These are phyloP conservation scores for Scomber japonicus DNA, from an alignment of 2,113 vertebrate species.

Conservation along the genomic window DNA sequence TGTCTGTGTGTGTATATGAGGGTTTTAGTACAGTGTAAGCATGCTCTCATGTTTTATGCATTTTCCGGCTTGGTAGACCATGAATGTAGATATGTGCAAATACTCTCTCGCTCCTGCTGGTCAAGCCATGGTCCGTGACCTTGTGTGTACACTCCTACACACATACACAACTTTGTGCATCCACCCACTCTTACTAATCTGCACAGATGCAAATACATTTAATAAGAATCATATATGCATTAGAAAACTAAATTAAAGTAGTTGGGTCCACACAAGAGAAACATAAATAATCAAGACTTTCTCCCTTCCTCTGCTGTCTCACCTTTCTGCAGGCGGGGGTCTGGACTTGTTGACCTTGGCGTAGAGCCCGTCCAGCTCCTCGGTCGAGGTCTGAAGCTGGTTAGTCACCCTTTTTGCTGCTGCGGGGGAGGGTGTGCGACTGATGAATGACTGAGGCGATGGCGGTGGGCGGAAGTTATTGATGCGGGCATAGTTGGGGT, in stretches of 20 bases:
- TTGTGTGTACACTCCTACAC: constrained; percentile 19
- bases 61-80: constrained; percentile 26
- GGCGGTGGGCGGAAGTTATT: constrained; percentile 89
- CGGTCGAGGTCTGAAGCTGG: constrained; percentile 74
- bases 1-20: constrained; percentile 8
- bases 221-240: background rate
- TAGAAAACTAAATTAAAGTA: background rate
- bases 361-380: constrained; percentile 92
- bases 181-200: background rate
- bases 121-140: constrained; percentile 44
- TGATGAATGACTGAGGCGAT: constrained; percentile 76
- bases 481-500: constrained; percentile 95
- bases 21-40: constrained; percentile 17
- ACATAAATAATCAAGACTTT: background rate
- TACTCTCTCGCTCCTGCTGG: constrained; percentile 34
- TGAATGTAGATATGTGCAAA: constrained; percentile 63
- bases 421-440: constrained; percentile 81
- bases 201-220: constrained; percentile 9
- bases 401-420: constrained; percentile 32
- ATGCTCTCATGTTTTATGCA: constrained; percentile 70
- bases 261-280: background rate
- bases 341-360: constrained; percentile 94
- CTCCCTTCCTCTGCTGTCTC: constrained; percentile 37
- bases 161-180: background rate
- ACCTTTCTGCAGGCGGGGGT: constrained; percentile 88